Base-by-base conservation (phyloP, 2,888 invertebrate species). In the Galeruca laticollis region DNA sequence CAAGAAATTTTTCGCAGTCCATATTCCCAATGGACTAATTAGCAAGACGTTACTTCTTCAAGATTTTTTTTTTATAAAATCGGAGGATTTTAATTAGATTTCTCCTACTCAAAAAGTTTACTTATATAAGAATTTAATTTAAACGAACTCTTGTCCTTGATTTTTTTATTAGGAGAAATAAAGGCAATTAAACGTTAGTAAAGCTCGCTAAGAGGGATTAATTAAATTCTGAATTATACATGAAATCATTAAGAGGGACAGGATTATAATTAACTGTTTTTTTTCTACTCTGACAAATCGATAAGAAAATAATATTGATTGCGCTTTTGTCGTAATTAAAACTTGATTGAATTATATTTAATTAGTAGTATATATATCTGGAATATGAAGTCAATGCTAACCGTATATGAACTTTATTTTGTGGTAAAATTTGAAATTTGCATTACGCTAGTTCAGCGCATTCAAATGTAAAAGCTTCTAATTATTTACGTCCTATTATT, bases 181-280 rank as follows among this genome's bases (percentile, higher is more conserved):
- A 60, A 37, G 56, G 66, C 59, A 66, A 66, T 66, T 66, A 66
- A 59, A 60, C 37, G 26, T 47, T 11, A 59, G 51, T 21, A 21
- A 21, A 40, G 47, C 59, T 43, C 20, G 20, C 35, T 51, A 35
- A 51, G n/a, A 37, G 52, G 37, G 20, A 59, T 66, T 60, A 37
- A 59, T 66, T 66, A 60, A 66, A 66, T 33, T 51, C 49, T 51
- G 15, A 66, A 66, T 59, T 59, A 66, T 66, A 51, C 26, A 59
- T 62, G 20, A 65, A 56, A 26, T 51, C 52, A 54, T 37, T 10
- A 2, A 2, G 9, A 47, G 10, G 15, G 47, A 18, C 47, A 47
- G 18, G 9, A 18, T 47, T 47, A 47, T 47, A 47, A 47, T 47
- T 47, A 18, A 47, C 9, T 9, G 3, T 26, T 26, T 6, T 6